Percentiles rank a stretch among this genome's conserved stretches.
Evolutionary conservation across 2,888 invertebrate genomes (phyloP).

Genomic region (Pogonocherus hispidulus): DNA sequence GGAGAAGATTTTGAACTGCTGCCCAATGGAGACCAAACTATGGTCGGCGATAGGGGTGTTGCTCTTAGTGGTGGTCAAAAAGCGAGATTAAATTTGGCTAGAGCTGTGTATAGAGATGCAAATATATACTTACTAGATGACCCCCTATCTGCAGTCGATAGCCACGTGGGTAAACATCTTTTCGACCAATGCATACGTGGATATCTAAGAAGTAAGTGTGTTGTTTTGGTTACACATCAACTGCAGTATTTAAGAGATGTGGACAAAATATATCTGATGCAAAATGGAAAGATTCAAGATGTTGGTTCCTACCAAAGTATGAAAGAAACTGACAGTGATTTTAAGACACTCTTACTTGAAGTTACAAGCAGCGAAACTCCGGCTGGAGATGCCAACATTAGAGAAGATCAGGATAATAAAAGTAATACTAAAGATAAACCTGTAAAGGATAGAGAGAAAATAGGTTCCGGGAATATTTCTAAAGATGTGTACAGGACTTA

Average conservation of each 20-base stretch:
- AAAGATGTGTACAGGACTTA: constrained; percentile 76
- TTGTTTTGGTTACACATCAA: constrained; percentile 82
- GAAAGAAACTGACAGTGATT: constrained; percentile 79
- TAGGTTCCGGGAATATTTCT: constrained; percentile 73
- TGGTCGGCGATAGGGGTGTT: constrained; percentile 82
- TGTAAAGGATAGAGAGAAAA: constrained; percentile 71
- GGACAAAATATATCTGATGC: constrained; percentile 71
- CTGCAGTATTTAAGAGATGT: constrained; percentile 75
- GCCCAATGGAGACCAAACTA: constrained; percentile 83
- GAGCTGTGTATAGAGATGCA: constrained; percentile 85
- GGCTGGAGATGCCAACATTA: constrained; percentile 64
- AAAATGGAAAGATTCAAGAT: constrained; percentile 72
- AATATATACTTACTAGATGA: constrained; percentile 91
- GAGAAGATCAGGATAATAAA: constrained; percentile 62
- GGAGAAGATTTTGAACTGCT: constrained; percentile 80
- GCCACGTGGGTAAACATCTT: constrained; percentile 87
- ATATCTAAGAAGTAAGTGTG: constrained; percentile 76
- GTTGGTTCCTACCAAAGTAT: constrained; percentile 80
- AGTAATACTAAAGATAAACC: constrained; percentile 68
- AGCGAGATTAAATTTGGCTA: constrained; percentile 87
- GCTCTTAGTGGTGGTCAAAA: constrained; percentile 85
- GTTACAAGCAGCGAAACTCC: constrained; percentile 40
- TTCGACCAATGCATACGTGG: constrained; percentile 84
- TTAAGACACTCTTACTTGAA: constrained; percentile 74
- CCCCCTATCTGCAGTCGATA: constrained; percentile 90